Conservation (phyloP, 1,140 invertebrate genomes). For the Drosophila obscura region DNA sequence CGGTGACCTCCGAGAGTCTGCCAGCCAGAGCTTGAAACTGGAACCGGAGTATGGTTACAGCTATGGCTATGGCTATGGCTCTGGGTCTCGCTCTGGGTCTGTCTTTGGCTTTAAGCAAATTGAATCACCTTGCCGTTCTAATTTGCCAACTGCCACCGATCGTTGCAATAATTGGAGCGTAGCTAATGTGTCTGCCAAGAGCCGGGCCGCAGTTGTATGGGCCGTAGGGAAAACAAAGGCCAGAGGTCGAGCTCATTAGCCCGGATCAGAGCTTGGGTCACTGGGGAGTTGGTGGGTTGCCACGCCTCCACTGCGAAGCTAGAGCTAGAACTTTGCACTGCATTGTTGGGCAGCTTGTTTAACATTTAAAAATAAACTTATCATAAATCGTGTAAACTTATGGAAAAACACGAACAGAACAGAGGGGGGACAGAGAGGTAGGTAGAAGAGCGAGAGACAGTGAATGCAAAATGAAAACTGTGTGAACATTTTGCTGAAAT, state of each 20-base stretch:
- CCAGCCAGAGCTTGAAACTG: conserved; percentile 7
- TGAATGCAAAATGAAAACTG: conserved; percentile 65
- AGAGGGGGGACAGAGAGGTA: not conserved
- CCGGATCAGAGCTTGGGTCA: conserved; percentile 10
- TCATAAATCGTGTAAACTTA: conserved; percentile 67
- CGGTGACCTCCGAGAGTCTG: conserved; percentile 70
- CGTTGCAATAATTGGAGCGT: conserved; percentile 66
- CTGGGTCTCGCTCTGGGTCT: conserved; percentile 4
- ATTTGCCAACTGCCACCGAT: conserved; percentile 68
- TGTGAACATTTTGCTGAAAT: conserved; percentile 72
- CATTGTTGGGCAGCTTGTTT: conserved; percentile 64
- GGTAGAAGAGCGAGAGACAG: conserved; percentile 12
- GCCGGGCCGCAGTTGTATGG: not conserved
- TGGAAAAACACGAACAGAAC: conserved; percentile 31
- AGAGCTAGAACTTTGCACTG: conserved; percentile 30
- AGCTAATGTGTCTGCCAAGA: conserved; percentile 45
- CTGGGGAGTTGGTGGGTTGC: not conserved
- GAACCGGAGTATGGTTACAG: too few species aligned
- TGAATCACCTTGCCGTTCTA: conserved; percentile 74
- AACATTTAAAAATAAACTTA: conserved; percentile 67
- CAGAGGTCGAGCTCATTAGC: conserved; percentile 65
- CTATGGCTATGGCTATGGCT: too few species aligned
- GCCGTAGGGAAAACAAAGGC: conserved; percentile 47
- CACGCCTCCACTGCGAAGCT: conserved; percentile 37
- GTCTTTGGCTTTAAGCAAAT: conserved; percentile 33